These are phyloP conservation scores for Caenorhabditis sp. DNA, from an alignment of 2,888 invertebrate genomes.

Conservation along the genomic window DNA sequence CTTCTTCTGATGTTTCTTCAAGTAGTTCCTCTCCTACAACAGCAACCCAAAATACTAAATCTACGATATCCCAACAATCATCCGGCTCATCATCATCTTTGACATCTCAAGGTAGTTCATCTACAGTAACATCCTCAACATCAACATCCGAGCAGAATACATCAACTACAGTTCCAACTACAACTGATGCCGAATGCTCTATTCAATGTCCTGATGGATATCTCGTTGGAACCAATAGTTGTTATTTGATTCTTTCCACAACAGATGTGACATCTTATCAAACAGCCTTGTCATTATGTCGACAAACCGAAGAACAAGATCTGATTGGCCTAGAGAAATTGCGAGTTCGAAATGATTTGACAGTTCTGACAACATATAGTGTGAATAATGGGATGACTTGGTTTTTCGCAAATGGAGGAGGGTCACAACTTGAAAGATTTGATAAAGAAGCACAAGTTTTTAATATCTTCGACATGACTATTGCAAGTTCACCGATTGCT, in stretches of 20 bases:
- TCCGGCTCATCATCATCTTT: too few species aligned
- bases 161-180: neutral
- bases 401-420: slow-evolving; percentile 36
- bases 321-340: slow-evolving; percentile 22
- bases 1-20: too few species aligned
- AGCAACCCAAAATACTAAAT: too few species aligned
- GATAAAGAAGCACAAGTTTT: slow-evolving; percentile 20
- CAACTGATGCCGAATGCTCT: slow-evolving; percentile 10
- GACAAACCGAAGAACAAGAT: slow-evolving; percentile 16
- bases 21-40: too few species aligned
- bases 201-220: slow-evolving; percentile 28
- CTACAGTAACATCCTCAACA: neutral
- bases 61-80: too few species aligned
- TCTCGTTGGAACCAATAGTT: slow-evolving; percentile 12
- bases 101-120: neutral
- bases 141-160: too few species aligned
- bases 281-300: slow-evolving; percentile 25
- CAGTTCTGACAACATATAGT: neutral
- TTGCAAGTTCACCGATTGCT: slow-evolving; percentile 16
- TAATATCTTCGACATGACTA: slow-evolving; percentile 20
- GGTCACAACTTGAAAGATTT: slow-evolving; percentile 14
- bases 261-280: slow-evolving; percentile 28
- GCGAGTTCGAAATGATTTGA: slow-evolving; percentile 18
- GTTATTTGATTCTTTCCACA: slow-evolving; percentile 11
- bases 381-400: neutral